Conservation (phyloP, 2,888 invertebrate species). For the Thalpophila matura region DNA sequence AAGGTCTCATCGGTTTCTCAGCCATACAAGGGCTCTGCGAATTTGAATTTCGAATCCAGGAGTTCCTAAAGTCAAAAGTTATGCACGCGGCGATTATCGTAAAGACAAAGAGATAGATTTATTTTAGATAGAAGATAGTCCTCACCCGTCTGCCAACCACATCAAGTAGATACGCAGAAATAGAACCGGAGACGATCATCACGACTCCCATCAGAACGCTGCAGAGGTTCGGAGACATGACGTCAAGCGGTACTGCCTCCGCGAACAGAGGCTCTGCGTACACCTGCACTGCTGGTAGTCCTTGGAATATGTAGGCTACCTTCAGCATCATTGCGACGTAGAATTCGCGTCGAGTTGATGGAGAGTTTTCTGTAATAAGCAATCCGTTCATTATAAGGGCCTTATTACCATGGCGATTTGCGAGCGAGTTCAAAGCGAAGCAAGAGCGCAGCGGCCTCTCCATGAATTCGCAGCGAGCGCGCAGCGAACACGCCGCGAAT, state of each 20-base stretch:
- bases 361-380: conserved; percentile 77
- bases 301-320: conserved; percentile 77
- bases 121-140: not conserved
- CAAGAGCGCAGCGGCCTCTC: no score
- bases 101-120: no score
- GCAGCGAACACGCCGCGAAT: no score
- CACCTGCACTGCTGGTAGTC: conserved; percentile 76
- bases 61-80: no score
- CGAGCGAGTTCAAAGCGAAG: no score
- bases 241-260: conserved; percentile 73
- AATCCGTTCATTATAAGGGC: no score
- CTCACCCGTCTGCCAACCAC: conserved; percentile 66
- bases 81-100: no score
- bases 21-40: no score
- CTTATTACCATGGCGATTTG: no score
- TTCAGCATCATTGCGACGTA: conserved; percentile 67
- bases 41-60: no score
- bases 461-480: no score
- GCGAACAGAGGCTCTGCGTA: conserved; percentile 79
- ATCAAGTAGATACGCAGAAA: conserved; percentile 63
- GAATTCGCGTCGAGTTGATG: conserved; percentile 74
- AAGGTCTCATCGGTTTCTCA: no score
- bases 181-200: conserved; percentile 54
- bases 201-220: conserved; percentile 63
- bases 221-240: conserved; percentile 58